Base-by-base conservation (phyloP, 2,797 vertebrate genomes). In the Epinephelus coioides region DNA sequence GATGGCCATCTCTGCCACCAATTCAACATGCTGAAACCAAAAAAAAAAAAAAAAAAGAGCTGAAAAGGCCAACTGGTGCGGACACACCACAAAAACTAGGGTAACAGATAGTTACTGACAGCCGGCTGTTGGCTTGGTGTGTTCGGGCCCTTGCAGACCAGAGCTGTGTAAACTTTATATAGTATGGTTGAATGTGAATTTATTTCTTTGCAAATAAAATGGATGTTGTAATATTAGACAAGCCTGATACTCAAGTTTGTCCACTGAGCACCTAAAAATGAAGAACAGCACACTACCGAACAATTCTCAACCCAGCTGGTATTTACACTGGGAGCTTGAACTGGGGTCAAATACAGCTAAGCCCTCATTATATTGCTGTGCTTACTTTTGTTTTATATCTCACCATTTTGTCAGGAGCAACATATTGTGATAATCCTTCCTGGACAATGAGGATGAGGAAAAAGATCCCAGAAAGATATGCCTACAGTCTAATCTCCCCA, bases 391-490 rank as follows among this genome's bases (percentile, higher is more conserved):
- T 61, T 81, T 88, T 55, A 50, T 55, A 23, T 53, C 44, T 70
- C 34, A 12, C 61, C 40, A 51, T 71, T 30, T 63, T 69, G 59
- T 76, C 64, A 69, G 64, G 49, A 85, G 62, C 51, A 79, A 56
- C 69, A 82, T 69, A 77, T 84, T 84, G 54, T 34, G 25, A 70
- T 82, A 86, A 90, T 86, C 73, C 62, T 3, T 57, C 23, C 25
- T 79, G 63, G 78, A 89, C 78, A 80, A 64, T 46, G 14, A 14
- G 47, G 72, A 88, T 74, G 50, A 73, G 44, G 56, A 69, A 73
- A 79, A 43, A 74, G 49, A 86, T 85, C 51, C 30, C n/a, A 76
- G 6, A 18, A 63, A 62, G 73, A 83, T 80, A 79, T 66, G 38
- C 34, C 49, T 44, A 43, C 55, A 73, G 44, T 83, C 65, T 80